Evolutionary conservation across 2,888 invertebrate genomes (phyloP).

Genomic region (Onchidella celtica): DNA sequence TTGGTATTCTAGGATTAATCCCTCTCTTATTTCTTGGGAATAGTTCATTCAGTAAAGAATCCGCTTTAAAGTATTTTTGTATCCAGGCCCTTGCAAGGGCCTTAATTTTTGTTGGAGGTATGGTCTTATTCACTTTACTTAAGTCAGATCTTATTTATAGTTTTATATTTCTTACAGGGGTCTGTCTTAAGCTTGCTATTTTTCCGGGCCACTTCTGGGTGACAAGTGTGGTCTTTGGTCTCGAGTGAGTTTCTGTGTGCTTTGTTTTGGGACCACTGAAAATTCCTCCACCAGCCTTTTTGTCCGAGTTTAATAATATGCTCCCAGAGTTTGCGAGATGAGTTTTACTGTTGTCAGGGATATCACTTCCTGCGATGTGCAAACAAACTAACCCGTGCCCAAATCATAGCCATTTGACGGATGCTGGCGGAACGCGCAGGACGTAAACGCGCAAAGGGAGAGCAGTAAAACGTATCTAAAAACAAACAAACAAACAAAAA

Average conservation of each 20-base stretch:
- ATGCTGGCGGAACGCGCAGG: no score
- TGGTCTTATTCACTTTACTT: background rate
- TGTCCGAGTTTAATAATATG: background rate
- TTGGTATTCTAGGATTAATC: background rate
- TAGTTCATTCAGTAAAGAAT: background rate
- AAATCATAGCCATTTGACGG: no score
- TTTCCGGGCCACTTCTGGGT: constrained; percentile 14
- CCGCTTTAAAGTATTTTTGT: background rate
- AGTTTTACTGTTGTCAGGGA: background rate
- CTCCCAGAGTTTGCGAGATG: background rate
- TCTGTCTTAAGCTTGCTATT: background rate
- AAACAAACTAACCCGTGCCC: no score
- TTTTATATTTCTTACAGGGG: background rate
- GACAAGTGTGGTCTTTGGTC: background rate
- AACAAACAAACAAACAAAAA: no score
- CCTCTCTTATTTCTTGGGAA: background rate
- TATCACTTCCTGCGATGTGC: no score
- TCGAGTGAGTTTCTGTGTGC: background rate
- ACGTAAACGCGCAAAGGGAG: no score
- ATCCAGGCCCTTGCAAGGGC: background rate
- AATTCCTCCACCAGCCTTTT: background rate
- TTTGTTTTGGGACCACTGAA: background rate
- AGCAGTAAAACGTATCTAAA: no score
- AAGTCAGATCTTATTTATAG: no score
- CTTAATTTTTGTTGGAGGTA: background rate